Evolutionary conservation across 2,888 invertebrate species (phyloP), one percentile per base, ranked within the genome.

Genomic region (Torymus texanus): DNA sequence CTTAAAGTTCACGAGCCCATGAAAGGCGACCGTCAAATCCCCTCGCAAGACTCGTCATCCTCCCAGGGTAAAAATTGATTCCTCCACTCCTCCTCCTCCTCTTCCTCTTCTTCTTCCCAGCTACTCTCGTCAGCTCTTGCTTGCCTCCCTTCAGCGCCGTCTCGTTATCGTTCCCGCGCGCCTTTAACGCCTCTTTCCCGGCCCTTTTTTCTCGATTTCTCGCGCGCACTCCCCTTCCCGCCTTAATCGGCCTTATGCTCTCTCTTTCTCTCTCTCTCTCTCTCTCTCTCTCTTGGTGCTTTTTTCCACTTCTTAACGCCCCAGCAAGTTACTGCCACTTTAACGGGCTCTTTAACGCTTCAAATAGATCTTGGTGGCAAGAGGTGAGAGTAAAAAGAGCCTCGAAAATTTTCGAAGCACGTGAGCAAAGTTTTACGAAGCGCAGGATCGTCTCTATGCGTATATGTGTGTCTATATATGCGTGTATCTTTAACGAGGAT

Each of bases 271-370:
- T 16, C 51, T 21, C 29, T 59, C 66, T 73, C 70, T 72, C 75
- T 74, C 66, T 67, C 66, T 71, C 50, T 16, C 51, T 21, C 29
- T 59, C 66, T 73, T 21, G 21, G 68, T 63, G 74, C 63, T 68
- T 72, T 82, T 81, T 81, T 80, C 78, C 79, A 80, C 75, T 84
- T 85, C 86, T 86, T 86, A 85, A 85, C 85, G 86, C 84, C 84
- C 66, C 67, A 14, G 61, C 51, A 85, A 87, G 86, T 87, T 88
- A 88, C 87, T 84, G 86, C 86, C 87, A 85, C 87, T 88, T 89
- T 88, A 87, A 88, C 87, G 83, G 86, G 85, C 86, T 87, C 86
- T 87, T 88, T 86, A 87, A 87, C 85, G 87, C 86, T 83, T 87
- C 88, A 85, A 88, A 88, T 88, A 88, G 86, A 88, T 86, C 84